Evolutionary conservation across 2,113 vertebrate species (phyloP).

Genomic region (Xenopus laevis): DNA sequence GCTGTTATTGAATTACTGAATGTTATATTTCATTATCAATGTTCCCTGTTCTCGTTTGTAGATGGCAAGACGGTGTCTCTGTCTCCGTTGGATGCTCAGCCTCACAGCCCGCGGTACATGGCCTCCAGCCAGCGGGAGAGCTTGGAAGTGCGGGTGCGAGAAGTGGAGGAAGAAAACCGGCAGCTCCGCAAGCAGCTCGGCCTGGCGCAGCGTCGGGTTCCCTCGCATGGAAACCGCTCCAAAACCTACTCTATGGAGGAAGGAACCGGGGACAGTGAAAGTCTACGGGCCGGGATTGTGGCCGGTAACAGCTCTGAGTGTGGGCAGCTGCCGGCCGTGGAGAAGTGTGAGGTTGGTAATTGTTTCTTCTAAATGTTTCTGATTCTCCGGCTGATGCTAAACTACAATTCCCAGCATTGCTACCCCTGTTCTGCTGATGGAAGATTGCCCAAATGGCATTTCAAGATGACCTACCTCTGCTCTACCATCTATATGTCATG

Average conservation of each 20-base stretch:
- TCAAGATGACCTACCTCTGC: too few species aligned
- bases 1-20: too few species aligned
- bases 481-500: too few species aligned
- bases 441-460: too few species aligned
- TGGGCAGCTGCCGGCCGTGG: constrained; percentile 85
- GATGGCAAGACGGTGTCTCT: constrained; percentile 89
- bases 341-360: constrained; percentile 90
- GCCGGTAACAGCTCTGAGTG: constrained; percentile 88
- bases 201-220: constrained; percentile 66
- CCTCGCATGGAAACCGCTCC: constrained; percentile 71
- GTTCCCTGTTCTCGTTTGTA: constrained; percentile 35
- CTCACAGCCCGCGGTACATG: constrained; percentile 69
- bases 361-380: too few species aligned
- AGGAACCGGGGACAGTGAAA: constrained; percentile 87
- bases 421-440: too few species aligned
- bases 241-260: constrained; percentile 86
- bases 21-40: too few species aligned
- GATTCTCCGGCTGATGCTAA: too few species aligned
- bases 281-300: constrained; percentile 73
- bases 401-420: too few species aligned
- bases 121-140: constrained; percentile 75
- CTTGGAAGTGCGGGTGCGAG: constrained; percentile 84
- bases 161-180: constrained; percentile 92
- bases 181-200: constrained; percentile 84
- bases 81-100: constrained; percentile 82